Base-by-base conservation (phyloP, 2,888 invertebrate species). In the Hypercompe scribonia region DNA sequence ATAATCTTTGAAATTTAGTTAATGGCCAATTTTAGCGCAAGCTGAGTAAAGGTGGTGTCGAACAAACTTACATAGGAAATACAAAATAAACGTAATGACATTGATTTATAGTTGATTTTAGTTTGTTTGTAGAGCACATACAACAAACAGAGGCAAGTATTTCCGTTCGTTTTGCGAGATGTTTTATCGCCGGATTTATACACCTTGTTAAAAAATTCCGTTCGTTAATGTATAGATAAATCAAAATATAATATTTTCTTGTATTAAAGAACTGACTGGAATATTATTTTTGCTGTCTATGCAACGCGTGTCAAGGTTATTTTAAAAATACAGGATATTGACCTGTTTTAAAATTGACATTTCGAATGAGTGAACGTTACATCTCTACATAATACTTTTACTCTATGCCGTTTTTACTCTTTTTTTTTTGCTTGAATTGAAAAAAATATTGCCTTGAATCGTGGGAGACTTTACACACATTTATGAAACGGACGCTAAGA, bases 1-100 rank as follows among this genome's bases (percentile, higher is more conserved):
- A 85, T 88, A 86, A 88, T 87, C 86, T 88, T 88, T 87, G 87
- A 85, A 86, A 84, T 82, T 84, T 84, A 83, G 86, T 88, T 89
- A 87, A 90, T 87, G 88, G 87, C 85, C 85, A 85, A 81, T 85
- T 83, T 84, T 75, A 83, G 78, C 65, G 72, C 70, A 71, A 68
- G 65, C 75, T 66, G 66, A 61, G 84, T 83, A 71, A 77, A 84
- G 87, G 85, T 82, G 81, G 75, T 74, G 78, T 72, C 82, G 78
- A 81, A 84, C 78, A 84, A 81, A 81, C 67, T 81, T 72, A 74
- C 78, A 73, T 79, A 79, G 82, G 78, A 83, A 81, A 80, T 81
- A 81, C 81, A 87, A 86, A 88, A 88, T 86, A 86, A 84, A 80
- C 36, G 72, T 65, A 66, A 74, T 68, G 86, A 84, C 86, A 31